Conservation (phyloP, 2,888 invertebrate genomes). For the Ceriagrion tenellum region DNA sequence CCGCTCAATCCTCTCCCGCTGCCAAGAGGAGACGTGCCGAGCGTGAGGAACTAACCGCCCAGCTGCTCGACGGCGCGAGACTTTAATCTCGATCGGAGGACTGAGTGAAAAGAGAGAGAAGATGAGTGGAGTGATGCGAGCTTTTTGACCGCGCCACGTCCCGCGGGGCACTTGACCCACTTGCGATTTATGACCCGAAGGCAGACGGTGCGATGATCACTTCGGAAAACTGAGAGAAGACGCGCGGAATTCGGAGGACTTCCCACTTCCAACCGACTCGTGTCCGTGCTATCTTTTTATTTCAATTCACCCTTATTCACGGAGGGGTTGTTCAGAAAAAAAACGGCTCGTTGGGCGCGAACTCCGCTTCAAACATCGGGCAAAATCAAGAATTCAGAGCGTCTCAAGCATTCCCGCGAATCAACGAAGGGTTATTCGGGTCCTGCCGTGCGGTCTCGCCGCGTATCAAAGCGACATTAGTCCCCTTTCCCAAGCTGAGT, state of each 20-base stretch:
- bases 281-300: neutral
- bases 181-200: neutral
- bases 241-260: neutral
- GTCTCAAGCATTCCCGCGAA: neutral
- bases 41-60: neutral
- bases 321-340: neutral
- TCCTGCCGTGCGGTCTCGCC: neutral
- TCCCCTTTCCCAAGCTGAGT: neutral
- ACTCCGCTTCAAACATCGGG: neutral
- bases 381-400: neutral
- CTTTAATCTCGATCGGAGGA: conserved; percentile 1
- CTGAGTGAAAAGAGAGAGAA: neutral
- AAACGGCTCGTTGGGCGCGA: neutral
- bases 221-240: neutral
- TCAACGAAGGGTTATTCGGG: neutral
- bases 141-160: neutral
- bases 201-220: neutral
- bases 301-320: neutral
- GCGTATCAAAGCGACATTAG: neutral
- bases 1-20: neutral
- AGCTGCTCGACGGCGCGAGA: neutral
- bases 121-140: neutral
- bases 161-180: neutral
- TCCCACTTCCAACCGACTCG: neutral
- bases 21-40: neutral